These are phyloP conservation scores for Drosophila buzzatii DNA, from an alignment of 2,888 invertebrate species.

Conservation along the genomic window DNA sequence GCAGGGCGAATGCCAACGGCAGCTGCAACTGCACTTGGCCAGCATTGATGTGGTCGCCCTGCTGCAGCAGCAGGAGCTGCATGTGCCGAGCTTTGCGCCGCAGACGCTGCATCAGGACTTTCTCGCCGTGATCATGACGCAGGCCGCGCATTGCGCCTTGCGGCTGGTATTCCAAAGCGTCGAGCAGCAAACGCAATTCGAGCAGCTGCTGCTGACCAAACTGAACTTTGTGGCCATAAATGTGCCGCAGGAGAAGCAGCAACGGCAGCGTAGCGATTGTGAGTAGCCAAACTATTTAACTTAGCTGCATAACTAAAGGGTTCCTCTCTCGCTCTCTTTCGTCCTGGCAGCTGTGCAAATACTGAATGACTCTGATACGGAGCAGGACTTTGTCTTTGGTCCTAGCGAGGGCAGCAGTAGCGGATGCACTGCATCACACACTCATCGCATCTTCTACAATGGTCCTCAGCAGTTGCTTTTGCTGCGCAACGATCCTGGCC, in stretches of 20 bases:
- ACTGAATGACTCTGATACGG: constrained; percentile 35
- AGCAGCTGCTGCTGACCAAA: constrained; percentile 58
- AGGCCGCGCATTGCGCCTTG: constrained; percentile 55
- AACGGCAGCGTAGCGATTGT: constrained; percentile 7
- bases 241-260: constrained; percentile 17
- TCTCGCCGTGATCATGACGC: constrained; percentile 73
- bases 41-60: constrained; percentile 50
- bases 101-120: constrained; percentile 79
- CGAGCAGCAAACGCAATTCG: constrained; percentile 50
- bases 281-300: neutral
- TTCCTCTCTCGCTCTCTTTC: neutral
- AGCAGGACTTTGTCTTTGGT: constrained; percentile 22
- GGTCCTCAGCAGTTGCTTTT: constrained; percentile 55
- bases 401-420: constrained; percentile 2
- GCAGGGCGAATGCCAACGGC: constrained; percentile 6
- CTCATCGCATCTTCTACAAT: constrained; percentile 70
- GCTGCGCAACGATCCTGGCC: constrained; percentile 50
- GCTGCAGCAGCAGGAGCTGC: constrained; percentile 49
- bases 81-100: constrained; percentile 62
- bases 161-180: constrained; percentile 46
- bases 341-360: constrained; percentile 7
- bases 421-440: neutral
- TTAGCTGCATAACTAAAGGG: neutral
- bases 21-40: constrained; percentile 54
- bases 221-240: constrained; percentile 52